These are phyloP conservation scores for Holacanthella duospinosa DNA, from an alignment of 2,888 invertebrate genomes.

Conservation along the genomic window DNA sequence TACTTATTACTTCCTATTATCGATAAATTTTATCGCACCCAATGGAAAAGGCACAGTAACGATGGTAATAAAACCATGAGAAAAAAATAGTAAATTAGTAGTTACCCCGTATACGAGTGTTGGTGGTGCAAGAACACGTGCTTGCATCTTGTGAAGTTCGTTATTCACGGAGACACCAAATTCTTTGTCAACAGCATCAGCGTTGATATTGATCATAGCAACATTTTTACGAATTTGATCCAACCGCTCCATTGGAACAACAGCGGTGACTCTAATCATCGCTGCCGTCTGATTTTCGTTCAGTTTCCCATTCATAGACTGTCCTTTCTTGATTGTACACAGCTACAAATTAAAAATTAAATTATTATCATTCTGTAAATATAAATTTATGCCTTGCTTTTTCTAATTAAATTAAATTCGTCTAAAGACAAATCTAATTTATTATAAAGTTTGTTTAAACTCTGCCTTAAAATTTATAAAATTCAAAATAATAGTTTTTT, in stretches of 20 bases:
- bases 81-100: not conserved
- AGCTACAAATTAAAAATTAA: not conserved
- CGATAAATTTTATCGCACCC: not conserved
- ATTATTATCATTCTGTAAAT: too few species aligned
- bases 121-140: slow-evolving; percentile 14
- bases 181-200: too few species aligned
- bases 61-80: not conserved
- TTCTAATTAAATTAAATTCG: too few species aligned
- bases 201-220: too few species aligned
- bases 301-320: not conserved
- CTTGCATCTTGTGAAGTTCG: slow-evolving; percentile 1
- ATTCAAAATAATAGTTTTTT: too few species aligned
- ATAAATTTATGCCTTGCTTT: too few species aligned
- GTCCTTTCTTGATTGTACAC: slow-evolving; percentile 11
- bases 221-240: too few species aligned
- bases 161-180: slow-evolving; percentile 10
- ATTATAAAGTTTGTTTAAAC: too few species aligned
- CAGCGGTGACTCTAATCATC: slow-evolving; percentile 8
- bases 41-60: not conserved
- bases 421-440: too few species aligned
- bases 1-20: too few species aligned
- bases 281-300: slow-evolving; percentile 7
- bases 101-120: slow-evolving; percentile 11
- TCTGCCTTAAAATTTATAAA: too few species aligned
- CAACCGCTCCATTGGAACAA: slow-evolving; percentile 5